These are phyloP conservation scores for Passer domesticus DNA, from an alignment of 2,113 vertebrate genomes.

Conservation along the genomic window DNA sequence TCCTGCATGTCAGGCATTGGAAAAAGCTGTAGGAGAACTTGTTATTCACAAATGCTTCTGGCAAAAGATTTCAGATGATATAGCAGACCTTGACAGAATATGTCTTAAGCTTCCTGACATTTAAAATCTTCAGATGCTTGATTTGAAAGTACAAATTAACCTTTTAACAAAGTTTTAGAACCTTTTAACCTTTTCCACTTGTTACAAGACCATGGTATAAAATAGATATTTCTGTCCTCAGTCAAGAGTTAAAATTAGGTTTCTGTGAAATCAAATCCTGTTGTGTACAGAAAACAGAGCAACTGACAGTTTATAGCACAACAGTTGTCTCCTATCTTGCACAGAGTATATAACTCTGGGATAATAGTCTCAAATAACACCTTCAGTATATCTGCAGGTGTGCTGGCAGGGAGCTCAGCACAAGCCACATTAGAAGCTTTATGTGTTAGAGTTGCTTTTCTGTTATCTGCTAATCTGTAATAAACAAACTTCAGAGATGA, in stretches of 20 bases:
- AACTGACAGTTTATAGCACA: neutral
- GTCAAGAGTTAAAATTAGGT: neutral
- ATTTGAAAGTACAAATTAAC: neutral
- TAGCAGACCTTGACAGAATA: neutral
- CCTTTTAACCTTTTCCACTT: neutral
- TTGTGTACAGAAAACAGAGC: neutral
- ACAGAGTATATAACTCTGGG: neutral
- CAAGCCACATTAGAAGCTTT: conserved; percentile 3
- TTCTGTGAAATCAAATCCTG: neutral
- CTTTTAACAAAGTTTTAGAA: neutral
- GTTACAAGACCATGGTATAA: neutral
- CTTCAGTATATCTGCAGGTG: neutral
- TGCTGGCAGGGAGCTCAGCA: conserved; percentile 40
- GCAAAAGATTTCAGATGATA: neutral
- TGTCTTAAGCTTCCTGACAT: neutral
- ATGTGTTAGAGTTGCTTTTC: conserved; percentile 1
- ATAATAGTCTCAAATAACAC: neutral
- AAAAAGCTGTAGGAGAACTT: neutral
- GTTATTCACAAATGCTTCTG: neutral
- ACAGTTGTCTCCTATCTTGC: neutral
- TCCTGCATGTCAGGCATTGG: neutral
- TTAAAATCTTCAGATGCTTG: neutral
- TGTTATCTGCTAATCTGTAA: conserved; percentile 47
- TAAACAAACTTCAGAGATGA: conserved; percentile 26
- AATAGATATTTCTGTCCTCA: neutral